Evolutionary conservation across 37 sponge, comb jelly and placozoan genomes (phyloP), one percentile per base, ranked within the genome.

Genomic region (Spongilla lacustris): DNA sequence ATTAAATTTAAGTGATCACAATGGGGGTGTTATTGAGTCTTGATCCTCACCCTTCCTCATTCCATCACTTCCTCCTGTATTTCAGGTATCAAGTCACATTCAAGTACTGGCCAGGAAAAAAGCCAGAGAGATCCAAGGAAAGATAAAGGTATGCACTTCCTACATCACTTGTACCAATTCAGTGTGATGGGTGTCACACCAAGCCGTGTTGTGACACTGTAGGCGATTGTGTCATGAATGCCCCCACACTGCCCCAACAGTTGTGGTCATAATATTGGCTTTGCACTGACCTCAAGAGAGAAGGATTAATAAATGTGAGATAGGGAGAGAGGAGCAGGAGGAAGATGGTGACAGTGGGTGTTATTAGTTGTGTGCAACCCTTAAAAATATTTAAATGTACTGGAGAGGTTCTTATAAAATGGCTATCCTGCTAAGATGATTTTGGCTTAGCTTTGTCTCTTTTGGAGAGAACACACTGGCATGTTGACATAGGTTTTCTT

Each of bases 101-200:
- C 98, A 98, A 91, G 98, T 98, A 9, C 79, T 98, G 46, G 98
- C 98, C 4, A 87, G 97, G 32, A 98, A 98, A 86, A 98, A 96
- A 79, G 85, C 95, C 4, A 78, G 97, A 66, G 98, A 98, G 66
- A 91, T 98, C 22, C 96, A 98, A 70, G 92, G 91, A 0, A 96
- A 98, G 73, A 91, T 96, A 73, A 98, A 98, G 85, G 96, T 94
- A 83, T 33, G 75, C 69, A 76, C 58, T 46, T 58, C n/a, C n/a
- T n/a, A n/a, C n/a, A n/a, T n/a, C n/a, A n/a, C n/a, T n/a, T 58
- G 58, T 58, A 17, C 11, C 58, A 58, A 58, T 17, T 58, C 19
- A 58, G 19, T 58, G 11, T 13, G 0, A 1, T 58, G 41, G 41
- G 41, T 58, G 14, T 58, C n/a, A n/a, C n/a, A n/a, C n/a, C n/a